Conservation (phyloP, 2,797 vertebrate species). For the Luscinia megarhynchos region DNA sequence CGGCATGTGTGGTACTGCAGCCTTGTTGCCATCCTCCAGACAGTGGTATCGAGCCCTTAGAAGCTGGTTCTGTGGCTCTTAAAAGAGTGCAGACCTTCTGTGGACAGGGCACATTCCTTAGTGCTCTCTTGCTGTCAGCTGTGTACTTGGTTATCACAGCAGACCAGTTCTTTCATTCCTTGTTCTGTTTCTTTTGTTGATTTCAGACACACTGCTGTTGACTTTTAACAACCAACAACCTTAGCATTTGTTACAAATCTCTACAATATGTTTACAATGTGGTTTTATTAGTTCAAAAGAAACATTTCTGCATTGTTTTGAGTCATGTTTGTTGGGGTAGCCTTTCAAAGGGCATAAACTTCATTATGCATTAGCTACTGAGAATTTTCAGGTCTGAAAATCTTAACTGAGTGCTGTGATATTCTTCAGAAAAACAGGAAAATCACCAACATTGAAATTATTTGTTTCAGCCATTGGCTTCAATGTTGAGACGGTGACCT, state of each 20-base stretch:
- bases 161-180: neutral
- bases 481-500: slow-evolving; percentile 96
- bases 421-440: neutral
- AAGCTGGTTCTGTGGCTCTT: neutral
- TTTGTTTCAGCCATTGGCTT: slow-evolving; percentile 94
- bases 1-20: accelerated
- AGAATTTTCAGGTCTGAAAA: neutral
- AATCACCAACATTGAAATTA: neutral
- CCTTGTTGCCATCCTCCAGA: neutral
- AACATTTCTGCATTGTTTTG: neutral
- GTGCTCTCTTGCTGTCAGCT: neutral
- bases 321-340: neutral
- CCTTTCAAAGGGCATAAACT: neutral
- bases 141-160: neutral
- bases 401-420: neutral
- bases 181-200: neutral
- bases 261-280: neutral
- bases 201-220: neutral
- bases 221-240: neutral
- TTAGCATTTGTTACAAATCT: neutral
- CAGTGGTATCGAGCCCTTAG: neutral
- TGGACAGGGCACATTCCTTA: neutral
- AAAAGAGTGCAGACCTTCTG: accelerated
- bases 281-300: neutral
- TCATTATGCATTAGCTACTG: neutral